phyloP scores from a whole-genome alignment of 2,888 invertebrate genomes.

The Lasioglossum zephyrum region DNA sequence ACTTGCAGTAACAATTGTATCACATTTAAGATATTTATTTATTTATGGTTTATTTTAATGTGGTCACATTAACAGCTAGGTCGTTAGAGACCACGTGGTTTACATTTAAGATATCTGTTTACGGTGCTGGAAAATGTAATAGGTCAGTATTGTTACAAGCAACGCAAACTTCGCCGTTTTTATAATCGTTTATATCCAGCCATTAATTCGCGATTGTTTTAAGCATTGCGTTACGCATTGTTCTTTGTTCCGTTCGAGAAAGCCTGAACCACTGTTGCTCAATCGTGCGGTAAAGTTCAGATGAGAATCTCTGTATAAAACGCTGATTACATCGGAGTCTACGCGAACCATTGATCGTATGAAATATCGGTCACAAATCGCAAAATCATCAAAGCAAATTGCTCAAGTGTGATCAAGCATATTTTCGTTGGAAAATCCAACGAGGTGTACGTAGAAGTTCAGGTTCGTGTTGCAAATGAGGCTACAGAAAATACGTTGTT shows the following conservation, averaged over 20 bases:
- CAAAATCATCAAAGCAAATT: constrained; percentile 54
- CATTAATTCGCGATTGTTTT: constrained; percentile 10
- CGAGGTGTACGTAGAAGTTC: constrained; percentile 8
- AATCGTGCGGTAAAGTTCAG: constrained; percentile 12
- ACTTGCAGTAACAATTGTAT: too few species aligned
- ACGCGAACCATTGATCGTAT: constrained; percentile 39
- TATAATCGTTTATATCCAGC: not conserved
- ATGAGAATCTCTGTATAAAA: constrained; percentile 35
- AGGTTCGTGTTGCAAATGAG: constrained; percentile 3
- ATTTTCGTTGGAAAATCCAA: constrained; percentile 31
- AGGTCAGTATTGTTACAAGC: not conserved
- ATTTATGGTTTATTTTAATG: too few species aligned
- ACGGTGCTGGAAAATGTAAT: not conserved
- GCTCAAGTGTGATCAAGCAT: constrained; percentile 51
- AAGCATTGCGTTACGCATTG: not conserved
- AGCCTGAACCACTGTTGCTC: not conserved
- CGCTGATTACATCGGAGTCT: constrained; percentile 21
- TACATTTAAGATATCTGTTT: not conserved
- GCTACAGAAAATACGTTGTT: not conserved
- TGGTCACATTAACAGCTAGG: too few species aligned
- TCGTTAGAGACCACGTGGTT: too few species aligned
- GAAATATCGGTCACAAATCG: constrained; percentile 49
- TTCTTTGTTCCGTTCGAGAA: not conserved
- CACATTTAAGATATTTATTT: not conserved
- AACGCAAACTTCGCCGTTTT: not conserved